Conservation (phyloP, 2,888 invertebrate genomes). For the Eugnorisma glareosa region DNA sequence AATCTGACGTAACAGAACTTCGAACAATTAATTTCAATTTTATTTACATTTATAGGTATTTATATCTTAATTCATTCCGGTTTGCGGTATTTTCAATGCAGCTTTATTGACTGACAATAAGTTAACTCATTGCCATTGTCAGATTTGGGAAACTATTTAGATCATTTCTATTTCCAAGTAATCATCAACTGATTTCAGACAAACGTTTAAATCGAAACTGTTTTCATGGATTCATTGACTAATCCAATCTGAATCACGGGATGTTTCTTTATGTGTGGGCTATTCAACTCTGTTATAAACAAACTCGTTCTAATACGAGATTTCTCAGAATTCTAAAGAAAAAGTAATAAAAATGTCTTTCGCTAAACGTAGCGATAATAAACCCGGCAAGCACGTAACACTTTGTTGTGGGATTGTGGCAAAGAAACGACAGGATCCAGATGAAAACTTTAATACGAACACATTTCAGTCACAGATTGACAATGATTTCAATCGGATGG, state of each 20-base stretch:
- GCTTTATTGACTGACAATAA: neutral
- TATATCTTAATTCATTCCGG: neutral
- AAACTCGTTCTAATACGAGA: constrained; percentile 31
- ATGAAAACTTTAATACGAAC: constrained; percentile 35
- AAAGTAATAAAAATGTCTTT: constrained; percentile 52
- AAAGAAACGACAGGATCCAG: constrained; percentile 26
- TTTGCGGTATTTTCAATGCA: neutral
- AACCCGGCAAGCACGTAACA: constrained; percentile 23
- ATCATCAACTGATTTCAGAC: neutral
- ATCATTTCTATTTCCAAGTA: neutral
- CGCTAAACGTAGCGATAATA: constrained; percentile 36
- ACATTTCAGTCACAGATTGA: constrained; percentile 1
- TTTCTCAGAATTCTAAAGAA: constrained; percentile 47
- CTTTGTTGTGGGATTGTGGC: constrained; percentile 16
- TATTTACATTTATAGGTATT: neutral
- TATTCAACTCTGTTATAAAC: constrained; percentile 48
- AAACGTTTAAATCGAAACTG: neutral
- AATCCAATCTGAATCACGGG: constrained; percentile 40
- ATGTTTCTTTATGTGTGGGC: constrained; percentile 26
- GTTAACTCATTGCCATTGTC: too few species aligned
- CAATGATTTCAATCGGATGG: constrained; percentile 10
- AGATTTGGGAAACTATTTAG: neutral
- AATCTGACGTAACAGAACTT: neutral
- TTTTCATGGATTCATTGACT: constrained; percentile 25
- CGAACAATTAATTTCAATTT: neutral